These are phyloP conservation scores for Autographa gamma DNA, from an alignment of 2,888 invertebrate genomes.

Conservation along the genomic window DNA sequence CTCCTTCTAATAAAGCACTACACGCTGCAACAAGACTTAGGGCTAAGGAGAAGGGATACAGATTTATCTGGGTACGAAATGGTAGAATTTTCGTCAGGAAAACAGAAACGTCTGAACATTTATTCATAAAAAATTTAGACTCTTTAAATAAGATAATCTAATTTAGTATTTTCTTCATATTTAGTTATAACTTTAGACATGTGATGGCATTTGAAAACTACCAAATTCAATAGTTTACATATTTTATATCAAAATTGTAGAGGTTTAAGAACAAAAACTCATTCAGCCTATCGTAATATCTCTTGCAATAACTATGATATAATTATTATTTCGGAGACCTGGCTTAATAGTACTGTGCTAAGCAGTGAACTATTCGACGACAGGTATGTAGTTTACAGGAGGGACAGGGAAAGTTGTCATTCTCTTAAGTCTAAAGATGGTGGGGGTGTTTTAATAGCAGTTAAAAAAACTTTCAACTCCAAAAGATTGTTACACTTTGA, in stretches of 20 bases:
- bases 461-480: conserved; percentile 2
- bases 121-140: conserved; percentile 15
- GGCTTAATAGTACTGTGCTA: conserved; percentile 19
- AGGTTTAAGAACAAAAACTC: conserved; percentile 26
- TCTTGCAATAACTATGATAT: conserved; percentile 21
- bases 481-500: conserved; percentile 7
- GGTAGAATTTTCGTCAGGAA: conserved; percentile 24
- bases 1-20: conserved; percentile 15
- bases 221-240: conserved; percentile 13
- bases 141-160: conserved; percentile 12
- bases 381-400: conserved; percentile 16
- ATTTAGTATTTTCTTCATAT: not conserved
- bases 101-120: not conserved
- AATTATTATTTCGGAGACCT: conserved; percentile 22
- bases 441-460: conserved; percentile 17
- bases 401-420: conserved; percentile 9
- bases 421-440: not conserved
- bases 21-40: conserved; percentile 26
- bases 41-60: conserved; percentile 26
- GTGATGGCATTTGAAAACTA: too few relatives aligned
- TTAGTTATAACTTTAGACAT: not conserved
- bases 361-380: conserved; percentile 12
- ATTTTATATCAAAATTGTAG: conserved; percentile 28
- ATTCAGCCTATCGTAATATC: conserved; percentile 4
- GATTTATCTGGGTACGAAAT: conserved; percentile 32